Base-by-base conservation (phyloP, 2,888 invertebrate species). In the Drosophila nigritarsus region DNA sequence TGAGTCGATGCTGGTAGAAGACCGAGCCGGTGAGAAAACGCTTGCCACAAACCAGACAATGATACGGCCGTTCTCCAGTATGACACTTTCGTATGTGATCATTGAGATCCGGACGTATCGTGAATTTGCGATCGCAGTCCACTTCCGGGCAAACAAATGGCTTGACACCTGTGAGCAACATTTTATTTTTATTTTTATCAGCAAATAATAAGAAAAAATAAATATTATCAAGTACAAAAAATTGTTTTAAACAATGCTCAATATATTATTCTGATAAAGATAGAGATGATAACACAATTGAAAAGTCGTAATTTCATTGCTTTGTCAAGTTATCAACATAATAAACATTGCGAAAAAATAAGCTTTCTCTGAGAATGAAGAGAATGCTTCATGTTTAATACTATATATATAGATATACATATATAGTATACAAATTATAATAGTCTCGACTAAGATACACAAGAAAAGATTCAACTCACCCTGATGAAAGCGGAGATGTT, bases 11-110 rank as follows among this genome's bases (percentile, higher is more conserved):
- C 80, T 95, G 95, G 84, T 95, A 95, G 78, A 94, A 95, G 9
- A 95, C 95, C 0, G 95, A 95, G 0, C 95, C 95, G 0, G 95
- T 95, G 4, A 95, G 90, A 80, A 95, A 95, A 24, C 95, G 94
- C 86, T 95, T 95, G 55, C 94, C 94, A 77, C 95, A 95, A 9
- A 95, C 94, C 36, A 94, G 92, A 73, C 95, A 95, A 75, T 95
- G 95, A 80, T 95, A 95, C 0, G 95, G 95, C 1, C 95, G 92
- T 84, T 95, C 95, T n/a, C 95, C 93, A 0, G 95, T 95, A 73
- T 95, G 95, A 30, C 95, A 95, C 86, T 95, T 95, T 29, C 95
- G 93, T 20, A 95, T 95, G 71, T 95, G 95, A 84, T 95, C 95
- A 69, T 95, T 95, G 29, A 95, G 91, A 87, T 95, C 95, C 0